Evolutionary conservation across 2,797 vertebrate species (phyloP).

Genomic region (Sibirionetta formosa): DNA sequence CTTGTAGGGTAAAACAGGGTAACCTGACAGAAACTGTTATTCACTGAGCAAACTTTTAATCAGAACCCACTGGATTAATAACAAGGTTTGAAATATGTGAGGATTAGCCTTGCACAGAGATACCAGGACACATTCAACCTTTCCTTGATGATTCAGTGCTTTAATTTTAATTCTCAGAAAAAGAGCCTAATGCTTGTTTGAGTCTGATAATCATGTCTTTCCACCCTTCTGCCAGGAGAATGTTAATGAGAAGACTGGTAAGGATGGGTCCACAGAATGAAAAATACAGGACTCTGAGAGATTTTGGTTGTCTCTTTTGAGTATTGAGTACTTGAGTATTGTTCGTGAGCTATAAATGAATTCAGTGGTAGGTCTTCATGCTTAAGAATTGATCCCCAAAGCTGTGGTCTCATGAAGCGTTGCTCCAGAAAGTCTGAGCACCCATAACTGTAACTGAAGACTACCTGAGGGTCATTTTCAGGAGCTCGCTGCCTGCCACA

Average conservation of each 20-base stretch:
- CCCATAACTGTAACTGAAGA: background rate
- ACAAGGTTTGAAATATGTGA: background rate
- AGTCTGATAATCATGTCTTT: background rate
- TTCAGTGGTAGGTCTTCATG: background rate
- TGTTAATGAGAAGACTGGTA: background rate
- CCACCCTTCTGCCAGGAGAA: background rate
- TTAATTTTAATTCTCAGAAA: background rate
- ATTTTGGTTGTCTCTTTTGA: background rate
- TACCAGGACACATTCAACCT: background rate
- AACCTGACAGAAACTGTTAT: background rate
- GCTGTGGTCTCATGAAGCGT: background rate
- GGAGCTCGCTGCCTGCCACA: background rate
- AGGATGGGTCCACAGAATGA: background rate
- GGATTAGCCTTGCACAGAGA: background rate
- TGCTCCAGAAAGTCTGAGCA: background rate
- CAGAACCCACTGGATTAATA: background rate
- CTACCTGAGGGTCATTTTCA: background rate
- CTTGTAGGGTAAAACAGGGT: slow-evolving; percentile 5
- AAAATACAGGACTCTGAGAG: background rate
- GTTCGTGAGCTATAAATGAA: background rate
- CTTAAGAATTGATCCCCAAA: background rate
- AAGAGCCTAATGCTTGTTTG: background rate
- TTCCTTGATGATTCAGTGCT: background rate
- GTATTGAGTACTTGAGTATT: background rate
- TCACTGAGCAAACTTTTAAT: background rate